Percentiles rank a stretch among this genome's conserved stretches.
phyloP scores from a whole-genome alignment of 2,113 vertebrate genomes.

The Colistium nudipinnis region DNA sequence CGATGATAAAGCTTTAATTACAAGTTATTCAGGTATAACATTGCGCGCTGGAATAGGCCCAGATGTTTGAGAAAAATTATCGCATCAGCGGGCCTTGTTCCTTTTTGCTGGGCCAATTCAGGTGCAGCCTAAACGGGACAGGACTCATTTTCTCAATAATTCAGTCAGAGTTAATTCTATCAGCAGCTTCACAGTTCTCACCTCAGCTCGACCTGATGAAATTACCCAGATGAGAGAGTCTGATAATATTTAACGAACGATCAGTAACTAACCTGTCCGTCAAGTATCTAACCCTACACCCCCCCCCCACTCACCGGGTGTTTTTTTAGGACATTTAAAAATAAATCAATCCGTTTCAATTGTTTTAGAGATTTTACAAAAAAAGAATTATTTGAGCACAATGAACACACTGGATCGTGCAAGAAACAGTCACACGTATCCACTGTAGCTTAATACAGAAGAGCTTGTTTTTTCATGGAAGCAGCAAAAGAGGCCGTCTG shows the following conservation, averaged over 20 bases:
- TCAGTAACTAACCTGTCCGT: background rate
- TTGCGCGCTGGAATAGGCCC: too few relatives aligned
- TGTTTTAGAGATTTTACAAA: background rate
- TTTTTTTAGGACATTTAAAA: background rate
- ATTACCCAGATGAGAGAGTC: constrained; percentile 60
- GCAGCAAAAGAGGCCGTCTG: constrained; percentile 51
- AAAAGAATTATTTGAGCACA: background rate
- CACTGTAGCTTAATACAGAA: background rate
- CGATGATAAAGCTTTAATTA: too few relatives aligned
- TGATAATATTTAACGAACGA: constrained; percentile 64
- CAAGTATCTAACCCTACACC: too few relatives aligned
- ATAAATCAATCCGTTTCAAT: background rate
- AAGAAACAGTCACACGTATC: background rate
- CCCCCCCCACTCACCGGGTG: background rate
- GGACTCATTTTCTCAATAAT: constrained; percentile 57
- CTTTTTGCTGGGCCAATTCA: constrained; percentile 25
- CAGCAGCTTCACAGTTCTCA: constrained; percentile 59
- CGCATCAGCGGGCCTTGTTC: background rate
- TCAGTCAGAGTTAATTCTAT: constrained; percentile 70
- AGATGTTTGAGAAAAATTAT: background rate
- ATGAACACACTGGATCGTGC: background rate
- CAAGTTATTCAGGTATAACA: too few relatives aligned
- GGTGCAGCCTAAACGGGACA: constrained; percentile 46
- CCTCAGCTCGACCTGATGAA: constrained; percentile 60
- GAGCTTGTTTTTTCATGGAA: constrained; percentile 33